phyloP scores from a whole-genome alignment of 2,797 vertebrate genomes.

The Nannoperca australis region DNA sequence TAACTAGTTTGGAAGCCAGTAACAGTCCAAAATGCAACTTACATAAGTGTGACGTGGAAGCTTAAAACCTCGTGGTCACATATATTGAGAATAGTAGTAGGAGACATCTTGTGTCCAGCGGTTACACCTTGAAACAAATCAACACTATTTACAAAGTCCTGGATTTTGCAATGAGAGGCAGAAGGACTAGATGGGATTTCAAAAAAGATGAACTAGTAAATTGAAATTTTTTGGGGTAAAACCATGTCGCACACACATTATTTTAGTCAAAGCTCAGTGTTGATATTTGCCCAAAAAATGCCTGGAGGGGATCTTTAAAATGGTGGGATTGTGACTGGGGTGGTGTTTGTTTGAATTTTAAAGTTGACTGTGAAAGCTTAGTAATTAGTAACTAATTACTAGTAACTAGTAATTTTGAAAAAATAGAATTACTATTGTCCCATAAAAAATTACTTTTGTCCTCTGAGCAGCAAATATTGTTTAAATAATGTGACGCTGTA shows the following conservation, averaged over 20 bases:
- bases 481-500: not conserved
- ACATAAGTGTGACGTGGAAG: not conserved
- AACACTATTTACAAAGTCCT: not conserved
- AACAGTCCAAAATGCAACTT: not conserved
- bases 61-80: not conserved
- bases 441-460: not conserved
- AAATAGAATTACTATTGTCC: not conserved
- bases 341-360: not conserved
- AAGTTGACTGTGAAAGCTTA: not conserved
- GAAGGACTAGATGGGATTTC: too few species aligned
- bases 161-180: too few species aligned
- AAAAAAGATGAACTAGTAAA: too few species aligned
- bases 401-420: too few species aligned
- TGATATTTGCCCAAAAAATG: not conserved
- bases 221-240: too few species aligned
- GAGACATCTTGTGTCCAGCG: not conserved
- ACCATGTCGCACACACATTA: too few species aligned
- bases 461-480: not conserved
- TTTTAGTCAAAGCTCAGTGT: not conserved
- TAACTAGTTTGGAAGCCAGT: too few species aligned
- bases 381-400: too few species aligned
- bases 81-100: not conserved
- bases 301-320: not conserved
- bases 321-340: not conserved
- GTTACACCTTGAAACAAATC: too few species aligned